Conservation (phyloP, 2,888 invertebrate genomes). For the Cephus pygmeus region DNA sequence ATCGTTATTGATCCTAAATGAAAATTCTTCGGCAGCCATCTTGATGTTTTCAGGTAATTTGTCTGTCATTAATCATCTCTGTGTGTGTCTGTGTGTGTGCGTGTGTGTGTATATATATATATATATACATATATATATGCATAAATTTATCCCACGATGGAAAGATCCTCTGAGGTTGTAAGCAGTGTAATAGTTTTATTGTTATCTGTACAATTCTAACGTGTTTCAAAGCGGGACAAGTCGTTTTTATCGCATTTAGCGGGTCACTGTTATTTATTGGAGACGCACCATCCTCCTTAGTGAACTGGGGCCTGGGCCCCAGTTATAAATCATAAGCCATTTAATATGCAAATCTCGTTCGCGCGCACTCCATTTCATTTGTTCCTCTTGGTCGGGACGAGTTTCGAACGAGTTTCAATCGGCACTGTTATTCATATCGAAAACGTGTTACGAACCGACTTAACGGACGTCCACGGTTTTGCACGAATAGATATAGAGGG, state of each 20-base stretch:
- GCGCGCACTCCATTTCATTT: constrained; percentile 29
- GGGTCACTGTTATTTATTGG: not conserved
- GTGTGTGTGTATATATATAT: rapidly evolving
- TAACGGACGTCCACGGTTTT: not conserved
- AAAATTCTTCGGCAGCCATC: too few relatives aligned
- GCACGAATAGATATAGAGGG: too few relatives aligned
- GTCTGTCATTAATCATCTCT: too few relatives aligned
- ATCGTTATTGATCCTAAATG: too few relatives aligned
- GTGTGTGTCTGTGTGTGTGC: too few relatives aligned
- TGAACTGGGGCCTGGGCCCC: constrained; percentile 19
- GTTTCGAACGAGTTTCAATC: constrained; percentile 19
- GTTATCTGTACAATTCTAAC: not conserved
- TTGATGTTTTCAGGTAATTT: too few relatives aligned
- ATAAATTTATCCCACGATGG: too few relatives aligned
- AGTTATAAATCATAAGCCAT: constrained; percentile 65
- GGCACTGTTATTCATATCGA: constrained; percentile 23
- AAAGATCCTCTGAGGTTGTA: too few relatives aligned
- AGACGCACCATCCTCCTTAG: not conserved
- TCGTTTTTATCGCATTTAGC: not conserved
- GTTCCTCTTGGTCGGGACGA: not conserved
- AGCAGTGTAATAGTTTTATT: too few relatives aligned
- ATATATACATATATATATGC: too few relatives aligned
- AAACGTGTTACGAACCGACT: not conserved
- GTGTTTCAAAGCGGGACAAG: not conserved
- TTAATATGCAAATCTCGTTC: constrained; percentile 63